phyloP scores from a whole-genome alignment of 1,140 invertebrate genomes.

The Neodiprion virginianus region DNA sequence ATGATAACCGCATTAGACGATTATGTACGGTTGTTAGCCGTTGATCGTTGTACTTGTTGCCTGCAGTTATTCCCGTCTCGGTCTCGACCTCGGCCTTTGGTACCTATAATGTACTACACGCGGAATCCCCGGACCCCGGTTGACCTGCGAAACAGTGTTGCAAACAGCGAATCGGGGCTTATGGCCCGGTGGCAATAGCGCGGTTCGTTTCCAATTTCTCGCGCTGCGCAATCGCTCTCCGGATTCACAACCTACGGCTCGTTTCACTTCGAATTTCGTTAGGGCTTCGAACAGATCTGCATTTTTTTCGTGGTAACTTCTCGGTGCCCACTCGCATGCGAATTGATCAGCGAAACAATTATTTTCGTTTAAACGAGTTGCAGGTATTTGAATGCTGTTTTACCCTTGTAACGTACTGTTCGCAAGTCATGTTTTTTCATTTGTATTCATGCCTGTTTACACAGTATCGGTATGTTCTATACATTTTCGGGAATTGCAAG shows the following conservation, averaged over 20 bases:
- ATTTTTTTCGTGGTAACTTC: neutral
- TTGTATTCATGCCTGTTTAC: too few relatives aligned
- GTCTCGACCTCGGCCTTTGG: slow-evolving; percentile 13
- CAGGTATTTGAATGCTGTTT: too few relatives aligned
- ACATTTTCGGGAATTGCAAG: too few relatives aligned
- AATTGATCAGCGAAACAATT: too few relatives aligned
- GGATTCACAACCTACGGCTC: neutral
- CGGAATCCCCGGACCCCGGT: slow-evolving; percentile 11
- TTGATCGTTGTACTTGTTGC: slow-evolving; percentile 36
- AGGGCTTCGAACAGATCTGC: too few relatives aligned
- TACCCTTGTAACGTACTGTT: too few relatives aligned
- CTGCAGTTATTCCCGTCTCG: slow-evolving; percentile 34
- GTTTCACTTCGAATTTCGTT: too few relatives aligned
- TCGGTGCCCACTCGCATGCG: too few relatives aligned
- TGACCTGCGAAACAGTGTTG: slow-evolving; percentile 28
- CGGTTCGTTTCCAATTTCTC: neutral
- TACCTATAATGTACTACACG: neutral
- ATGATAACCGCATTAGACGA: slow-evolving; percentile 59
- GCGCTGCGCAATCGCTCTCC: neutral
- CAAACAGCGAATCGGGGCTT: slow-evolving; percentile 43
- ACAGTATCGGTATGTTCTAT: too few relatives aligned
- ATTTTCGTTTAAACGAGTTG: too few relatives aligned
- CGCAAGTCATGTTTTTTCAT: too few relatives aligned
- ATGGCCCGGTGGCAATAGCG: neutral
- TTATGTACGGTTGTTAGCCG: slow-evolving; percentile 55